Evolutionary conservation across 2,888 invertebrate genomes (phyloP).

Genomic region (Fragum sueziense): DNA sequence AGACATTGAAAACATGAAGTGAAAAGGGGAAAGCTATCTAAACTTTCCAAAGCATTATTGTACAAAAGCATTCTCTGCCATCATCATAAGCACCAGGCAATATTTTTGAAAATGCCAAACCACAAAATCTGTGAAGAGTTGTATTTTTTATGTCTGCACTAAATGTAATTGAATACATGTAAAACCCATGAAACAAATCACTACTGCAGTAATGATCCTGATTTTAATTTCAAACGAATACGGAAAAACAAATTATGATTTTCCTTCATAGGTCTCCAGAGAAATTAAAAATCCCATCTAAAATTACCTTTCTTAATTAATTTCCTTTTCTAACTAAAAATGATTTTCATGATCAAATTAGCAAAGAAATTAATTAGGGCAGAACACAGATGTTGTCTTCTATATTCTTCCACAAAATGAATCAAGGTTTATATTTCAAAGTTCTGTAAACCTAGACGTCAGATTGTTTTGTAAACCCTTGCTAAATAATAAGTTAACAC

Average conservation of each 20-base stretch:
- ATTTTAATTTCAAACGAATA: background rate
- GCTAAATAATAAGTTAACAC: too few relatives aligned
- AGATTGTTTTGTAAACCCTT: too few relatives aligned
- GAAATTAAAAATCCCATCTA: conserved; percentile 8
- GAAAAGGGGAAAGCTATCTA: too few relatives aligned
- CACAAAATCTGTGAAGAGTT: too few relatives aligned
- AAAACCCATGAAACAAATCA: background rate
- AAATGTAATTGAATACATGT: background rate
- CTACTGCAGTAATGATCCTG: background rate
- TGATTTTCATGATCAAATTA: background rate
- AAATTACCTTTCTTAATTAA: conserved; percentile 3
- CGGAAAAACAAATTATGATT: conserved; percentile 8
- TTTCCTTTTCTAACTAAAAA: conserved; percentile 14
- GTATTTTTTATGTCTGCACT: too few relatives aligned
- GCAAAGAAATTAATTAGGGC: conserved; percentile 3
- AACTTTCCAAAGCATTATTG: too few relatives aligned
- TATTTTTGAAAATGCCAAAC: too few relatives aligned
- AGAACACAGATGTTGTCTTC: background rate
- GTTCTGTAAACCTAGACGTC: background rate
- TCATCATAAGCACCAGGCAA: too few relatives aligned
- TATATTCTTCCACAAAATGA: background rate
- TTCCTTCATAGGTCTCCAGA: background rate
- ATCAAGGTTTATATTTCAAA: conserved; percentile 1
- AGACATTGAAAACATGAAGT: too few relatives aligned
- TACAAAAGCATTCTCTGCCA: too few relatives aligned